Conservation (phyloP, 1,140 invertebrate species). For the Vollenhovia emeryi region DNA sequence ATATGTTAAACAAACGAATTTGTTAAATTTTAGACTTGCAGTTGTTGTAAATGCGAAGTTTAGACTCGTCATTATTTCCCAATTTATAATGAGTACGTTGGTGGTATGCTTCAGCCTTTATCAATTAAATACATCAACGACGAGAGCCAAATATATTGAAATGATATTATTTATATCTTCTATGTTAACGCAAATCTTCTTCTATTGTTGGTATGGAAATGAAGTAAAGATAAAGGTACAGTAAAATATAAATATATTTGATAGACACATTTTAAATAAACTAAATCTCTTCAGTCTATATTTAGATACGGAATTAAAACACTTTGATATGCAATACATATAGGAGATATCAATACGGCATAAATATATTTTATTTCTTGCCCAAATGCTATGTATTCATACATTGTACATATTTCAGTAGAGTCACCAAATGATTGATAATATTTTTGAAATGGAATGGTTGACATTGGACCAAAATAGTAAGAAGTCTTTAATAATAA, state of each 20-base stretch:
- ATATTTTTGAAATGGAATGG: slow-evolving; percentile 53
- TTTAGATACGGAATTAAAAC: neutral
- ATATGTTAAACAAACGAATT: neutral
- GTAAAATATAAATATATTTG: neutral
- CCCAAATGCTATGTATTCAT: too few species aligned
- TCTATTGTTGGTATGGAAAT: slow-evolving; percentile 87
- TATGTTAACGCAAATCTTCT: slow-evolving; percentile 77
- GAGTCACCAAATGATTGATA: slow-evolving; percentile 9
- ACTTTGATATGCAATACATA: neutral
- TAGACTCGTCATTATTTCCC: slow-evolving; percentile 35
- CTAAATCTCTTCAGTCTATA: neutral
- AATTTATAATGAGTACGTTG: slow-evolving; percentile 50
- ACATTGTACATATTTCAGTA: neutral
- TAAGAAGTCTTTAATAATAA: slow-evolving; percentile 23
- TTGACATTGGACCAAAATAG: neutral
- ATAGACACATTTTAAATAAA: neutral
- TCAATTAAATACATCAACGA: slow-evolving; percentile 74
- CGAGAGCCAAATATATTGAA: slow-evolving; percentile 74
- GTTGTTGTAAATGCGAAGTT: slow-evolving; percentile 50
- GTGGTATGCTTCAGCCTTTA: slow-evolving; percentile 57
- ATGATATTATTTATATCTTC: slow-evolving; percentile 50
- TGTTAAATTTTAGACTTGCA: slow-evolving; percentile 33
- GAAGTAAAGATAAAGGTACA: slow-evolving; percentile 80
- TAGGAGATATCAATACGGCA: neutral
- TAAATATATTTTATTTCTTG: neutral